These are phyloP conservation scores for Amphipyra berbera DNA, from an alignment of 2,888 invertebrate species.

Conservation along the genomic window DNA sequence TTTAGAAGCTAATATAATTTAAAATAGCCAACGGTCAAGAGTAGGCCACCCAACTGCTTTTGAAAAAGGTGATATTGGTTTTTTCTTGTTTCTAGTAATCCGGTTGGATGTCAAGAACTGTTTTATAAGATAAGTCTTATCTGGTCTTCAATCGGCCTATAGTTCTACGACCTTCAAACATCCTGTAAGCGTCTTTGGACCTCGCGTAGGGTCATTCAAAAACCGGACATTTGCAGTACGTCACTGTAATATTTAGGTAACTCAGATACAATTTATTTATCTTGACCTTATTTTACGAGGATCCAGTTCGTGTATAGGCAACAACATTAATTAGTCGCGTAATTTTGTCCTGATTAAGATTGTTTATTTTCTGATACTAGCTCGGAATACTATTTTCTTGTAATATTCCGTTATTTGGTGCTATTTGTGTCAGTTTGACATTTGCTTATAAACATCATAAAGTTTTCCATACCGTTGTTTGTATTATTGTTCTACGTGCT, in stretches of 20 bases:
- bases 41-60: too few relatives aligned
- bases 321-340: constrained; percentile 3
- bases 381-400: constrained; percentile 1
- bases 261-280: constrained; percentile 14
- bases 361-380: constrained; percentile 36
- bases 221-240: not conserved
- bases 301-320: constrained; percentile 1
- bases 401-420: not conserved
- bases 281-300: constrained; percentile 18
- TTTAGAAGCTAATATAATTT: constrained; percentile 14
- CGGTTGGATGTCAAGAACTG: too few relatives aligned
- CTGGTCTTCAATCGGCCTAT: too few relatives aligned
- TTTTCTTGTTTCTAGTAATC: too few relatives aligned
- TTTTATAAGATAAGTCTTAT: too few relatives aligned
- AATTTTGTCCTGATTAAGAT: constrained; percentile 22
- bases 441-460: constrained; percentile 13
- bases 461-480: constrained; percentile 25
- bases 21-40: too few relatives aligned
- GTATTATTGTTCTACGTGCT: constrained; percentile 3
- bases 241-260: not conserved
- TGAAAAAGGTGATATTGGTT: too few relatives aligned
- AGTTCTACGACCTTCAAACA: not conserved
- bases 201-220: not conserved
- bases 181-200: not conserved
- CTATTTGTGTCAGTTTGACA: constrained; percentile 31